Evolutionary conservation across 2,888 invertebrate genomes (phyloP).

Genomic region (Bugula neritina): DNA sequence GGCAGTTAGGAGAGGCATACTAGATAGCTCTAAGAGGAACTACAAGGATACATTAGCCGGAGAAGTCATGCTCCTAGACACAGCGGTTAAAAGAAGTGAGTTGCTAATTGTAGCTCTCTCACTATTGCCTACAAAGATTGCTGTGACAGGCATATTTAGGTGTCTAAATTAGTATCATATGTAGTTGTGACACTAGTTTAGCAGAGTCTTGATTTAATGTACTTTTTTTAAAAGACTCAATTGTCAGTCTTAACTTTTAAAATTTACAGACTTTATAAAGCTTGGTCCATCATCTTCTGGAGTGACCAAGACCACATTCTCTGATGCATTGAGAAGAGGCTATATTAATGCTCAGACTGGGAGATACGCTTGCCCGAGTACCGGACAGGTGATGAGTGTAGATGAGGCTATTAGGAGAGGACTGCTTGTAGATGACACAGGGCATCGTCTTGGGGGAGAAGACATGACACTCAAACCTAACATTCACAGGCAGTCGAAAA

Average conservation of each 20-base stretch:
- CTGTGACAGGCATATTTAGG: too few species aligned
- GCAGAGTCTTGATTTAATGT: too few species aligned
- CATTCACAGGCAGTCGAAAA: neutral
- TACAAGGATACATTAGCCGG: slow-evolving; percentile 19
- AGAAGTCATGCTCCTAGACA: slow-evolving; percentile 20
- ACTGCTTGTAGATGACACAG: slow-evolving; percentile 38
- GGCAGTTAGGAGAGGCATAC: slow-evolving; percentile 78
- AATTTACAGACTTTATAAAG: slow-evolving; percentile 15
- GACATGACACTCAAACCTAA: slow-evolving; percentile 9
- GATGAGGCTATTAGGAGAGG: slow-evolving; percentile 43
- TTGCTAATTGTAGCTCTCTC: too few species aligned
- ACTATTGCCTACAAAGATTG: too few species aligned
- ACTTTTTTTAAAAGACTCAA: too few species aligned
- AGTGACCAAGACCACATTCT: slow-evolving; percentile 1
- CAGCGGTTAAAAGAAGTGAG: slow-evolving; percentile 21
- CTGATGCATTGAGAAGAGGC: slow-evolving; percentile 36
- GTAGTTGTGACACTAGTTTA: too few species aligned
- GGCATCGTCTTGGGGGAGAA: neutral
- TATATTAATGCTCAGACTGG: slow-evolving; percentile 55
- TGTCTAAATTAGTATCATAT: too few species aligned
- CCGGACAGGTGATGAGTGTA: slow-evolving; percentile 51
- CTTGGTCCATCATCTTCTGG: slow-evolving; percentile 19
- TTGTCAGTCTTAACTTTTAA: neutral
- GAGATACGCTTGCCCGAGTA: slow-evolving; percentile 53
- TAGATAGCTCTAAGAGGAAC: slow-evolving; percentile 58